Percentiles rank a stretch among this genome's conserved stretches.
phyloP scores from a whole-genome alignment of 2,888 invertebrate genomes.

The Electrophaes corylata region DNA sequence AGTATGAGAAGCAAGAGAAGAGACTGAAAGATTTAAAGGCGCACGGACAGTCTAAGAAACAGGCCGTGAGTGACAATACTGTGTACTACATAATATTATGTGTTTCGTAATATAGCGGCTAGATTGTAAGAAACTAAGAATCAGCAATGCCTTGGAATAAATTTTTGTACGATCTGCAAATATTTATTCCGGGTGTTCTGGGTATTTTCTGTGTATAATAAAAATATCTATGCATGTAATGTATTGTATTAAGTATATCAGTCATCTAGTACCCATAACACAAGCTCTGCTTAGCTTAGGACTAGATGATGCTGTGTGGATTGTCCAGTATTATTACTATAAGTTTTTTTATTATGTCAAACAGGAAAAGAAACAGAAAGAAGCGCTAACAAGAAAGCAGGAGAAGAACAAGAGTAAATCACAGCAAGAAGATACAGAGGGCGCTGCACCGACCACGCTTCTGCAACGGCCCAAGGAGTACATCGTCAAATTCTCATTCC shows the following conservation, averaged over 20 bases:
- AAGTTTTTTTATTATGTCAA: background rate
- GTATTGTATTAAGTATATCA: no score
- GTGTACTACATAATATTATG: background rate
- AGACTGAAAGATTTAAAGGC: conserved; percentile 97
- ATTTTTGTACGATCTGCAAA: no score
- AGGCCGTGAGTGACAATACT: conserved; percentile 85
- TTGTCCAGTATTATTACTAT: no score
- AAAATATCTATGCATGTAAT: no score
- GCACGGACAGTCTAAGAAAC: conserved; percentile 97
- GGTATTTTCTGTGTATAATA: no score
- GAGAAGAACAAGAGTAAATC: conserved; percentile 94
- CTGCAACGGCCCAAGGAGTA: conserved; percentile 97
- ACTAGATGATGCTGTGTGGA: no score
- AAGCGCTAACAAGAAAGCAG: conserved; percentile 94
- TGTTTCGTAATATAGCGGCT: no score
- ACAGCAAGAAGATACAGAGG: conserved; percentile 90
- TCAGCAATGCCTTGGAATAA: no score
- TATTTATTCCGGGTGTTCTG: no score
- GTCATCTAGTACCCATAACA: no score
- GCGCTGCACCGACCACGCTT: conserved; percentile 85
- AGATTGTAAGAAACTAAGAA: no score
- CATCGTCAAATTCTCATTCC: conserved; percentile 98
- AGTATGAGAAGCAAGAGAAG: conserved; percentile 99
- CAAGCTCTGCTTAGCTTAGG: no score
- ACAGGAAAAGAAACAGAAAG: conserved; percentile 96